A percentile compares a stretch with the other conserved stretches of the same genome.
Conservation (phyloP, 92 coral and sea anemone species). For the Palythoa grandis region DNA sequence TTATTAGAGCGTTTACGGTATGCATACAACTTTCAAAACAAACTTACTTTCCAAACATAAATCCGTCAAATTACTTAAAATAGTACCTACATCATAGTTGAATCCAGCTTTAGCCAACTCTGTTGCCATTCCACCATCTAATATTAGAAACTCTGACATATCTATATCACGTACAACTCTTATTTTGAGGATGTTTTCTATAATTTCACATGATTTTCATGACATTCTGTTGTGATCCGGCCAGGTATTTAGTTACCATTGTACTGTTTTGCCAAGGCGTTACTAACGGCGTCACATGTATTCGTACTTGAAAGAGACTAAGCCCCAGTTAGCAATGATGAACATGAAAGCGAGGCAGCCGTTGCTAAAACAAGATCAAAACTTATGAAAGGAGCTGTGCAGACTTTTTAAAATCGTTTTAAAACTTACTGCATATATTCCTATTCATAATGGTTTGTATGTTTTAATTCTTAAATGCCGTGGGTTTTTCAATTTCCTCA, state of each 20-base stretch:
- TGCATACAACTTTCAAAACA: no score
- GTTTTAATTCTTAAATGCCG: background rate
- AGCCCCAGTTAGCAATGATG: constrained; percentile 37
- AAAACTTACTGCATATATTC: background rate
- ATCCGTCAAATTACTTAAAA: background rate
- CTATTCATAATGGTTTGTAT: constrained; percentile 66
- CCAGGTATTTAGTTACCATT: no score
- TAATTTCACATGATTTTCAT: background rate
- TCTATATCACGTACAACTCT: background rate
- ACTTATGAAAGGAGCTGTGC: background rate
- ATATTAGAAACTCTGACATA: constrained; percentile 52
- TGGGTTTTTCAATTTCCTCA: background rate
- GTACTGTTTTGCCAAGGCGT: constrained; percentile 18
- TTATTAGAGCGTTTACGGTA: no score
- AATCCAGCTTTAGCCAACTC: constrained; percentile 75
- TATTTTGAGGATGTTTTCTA: background rate
- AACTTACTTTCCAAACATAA: no score
- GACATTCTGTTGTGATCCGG: background rate
- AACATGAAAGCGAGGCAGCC: constrained; percentile 70
- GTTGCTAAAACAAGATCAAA: constrained; percentile 86
- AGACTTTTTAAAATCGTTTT: background rate
- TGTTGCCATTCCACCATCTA: constrained; percentile 92
- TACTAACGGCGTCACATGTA: no score
- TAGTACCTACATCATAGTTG: constrained; percentile 66
- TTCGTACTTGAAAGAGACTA: constrained; percentile 32